Conservation (phyloP, 2,113 vertebrate species). For the Thermophis baileyi region DNA sequence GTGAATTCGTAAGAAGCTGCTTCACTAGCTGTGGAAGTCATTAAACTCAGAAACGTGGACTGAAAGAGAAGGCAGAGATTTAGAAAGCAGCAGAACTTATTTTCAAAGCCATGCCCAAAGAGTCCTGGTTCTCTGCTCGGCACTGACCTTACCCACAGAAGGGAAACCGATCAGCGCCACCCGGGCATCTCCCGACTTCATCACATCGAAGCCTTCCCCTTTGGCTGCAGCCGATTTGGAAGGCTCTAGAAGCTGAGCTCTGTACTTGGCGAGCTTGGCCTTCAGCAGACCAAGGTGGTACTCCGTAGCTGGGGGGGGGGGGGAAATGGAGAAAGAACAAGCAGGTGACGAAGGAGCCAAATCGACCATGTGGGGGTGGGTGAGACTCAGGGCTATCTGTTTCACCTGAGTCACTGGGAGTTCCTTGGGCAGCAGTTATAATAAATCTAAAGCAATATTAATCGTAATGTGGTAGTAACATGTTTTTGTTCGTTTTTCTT, state of each 20-base stretch:
- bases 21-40: slow-evolving; percentile 96
- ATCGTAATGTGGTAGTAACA: not conserved
- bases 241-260: slow-evolving; percentile 92
- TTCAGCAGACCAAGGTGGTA: slow-evolving; percentile 97
- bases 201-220: slow-evolving; percentile 98
- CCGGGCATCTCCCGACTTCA: slow-evolving; percentile 97
- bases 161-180: slow-evolving; percentile 98
- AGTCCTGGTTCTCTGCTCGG: not conserved
- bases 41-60: slow-evolving; percentile 96
- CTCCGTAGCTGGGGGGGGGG: slow-evolving; percentile 81
- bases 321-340: not conserved
- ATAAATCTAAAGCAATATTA: not conserved
- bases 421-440: not conserved
- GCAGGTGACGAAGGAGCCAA: no score
- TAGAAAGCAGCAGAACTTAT: not conserved
- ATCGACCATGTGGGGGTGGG: not conserved
- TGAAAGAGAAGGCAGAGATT: slow-evolving; percentile 59
- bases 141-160: slow-evolving; percentile 96
- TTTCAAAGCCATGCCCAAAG: not conserved
- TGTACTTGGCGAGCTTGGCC: slow-evolving; percentile 95
- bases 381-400: not conserved
- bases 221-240: slow-evolving; percentile 89
- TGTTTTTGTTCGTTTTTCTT: not conserved
- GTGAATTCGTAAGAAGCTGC: slow-evolving; percentile 96
- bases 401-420: not conserved